A percentile compares a stretch with the other conserved stretches of the same genome.
These are phyloP conservation scores for Chelonus insularis DNA, from an alignment of 1,140 invertebrate genomes.

Conservation along the genomic window DNA sequence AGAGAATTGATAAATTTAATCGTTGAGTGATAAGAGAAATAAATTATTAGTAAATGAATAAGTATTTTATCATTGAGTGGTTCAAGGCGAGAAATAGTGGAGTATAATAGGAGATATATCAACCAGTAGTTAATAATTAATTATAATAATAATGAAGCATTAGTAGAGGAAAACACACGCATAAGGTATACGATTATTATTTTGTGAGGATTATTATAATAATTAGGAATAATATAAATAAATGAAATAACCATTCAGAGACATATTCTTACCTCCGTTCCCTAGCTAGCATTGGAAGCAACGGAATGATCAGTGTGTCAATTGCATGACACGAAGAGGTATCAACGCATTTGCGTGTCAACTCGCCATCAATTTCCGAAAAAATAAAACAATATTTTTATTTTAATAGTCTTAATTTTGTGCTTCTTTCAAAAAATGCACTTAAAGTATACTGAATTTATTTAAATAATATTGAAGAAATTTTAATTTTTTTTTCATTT, in stretches of 20 bases:
- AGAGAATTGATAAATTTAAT: constrained; percentile 28
- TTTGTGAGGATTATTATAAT: not conserved
- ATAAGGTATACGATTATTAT: constrained; percentile 13
- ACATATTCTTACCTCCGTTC: constrained; percentile 51
- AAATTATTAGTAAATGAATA: not conserved
- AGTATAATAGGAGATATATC: too few relatives aligned
- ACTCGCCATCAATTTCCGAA: not conserved
- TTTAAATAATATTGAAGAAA: not conserved
- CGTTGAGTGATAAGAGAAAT: constrained; percentile 30
- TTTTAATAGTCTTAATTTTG: not conserved
- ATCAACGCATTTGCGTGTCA: constrained; percentile 6
- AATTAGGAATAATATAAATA: constrained; percentile 4
- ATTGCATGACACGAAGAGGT: constrained; percentile 35
- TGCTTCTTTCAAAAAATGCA: too few relatives aligned
- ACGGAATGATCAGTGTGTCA: constrained; percentile 53
- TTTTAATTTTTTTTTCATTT: not conserved
- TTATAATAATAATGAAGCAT: not conserved
- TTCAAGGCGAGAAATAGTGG: not conserved
- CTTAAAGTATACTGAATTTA: too few relatives aligned
- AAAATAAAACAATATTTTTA: constrained; percentile 3
- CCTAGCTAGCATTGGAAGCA: constrained; percentile 59
- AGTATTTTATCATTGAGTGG: constrained; percentile 18
- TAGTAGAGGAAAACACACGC: constrained; percentile 21
- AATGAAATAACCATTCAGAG: not conserved
- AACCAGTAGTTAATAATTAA: not conserved